Conservation (phyloP, 2,113 vertebrate genomes). For the Cephalopholis sonnerati region DNA sequence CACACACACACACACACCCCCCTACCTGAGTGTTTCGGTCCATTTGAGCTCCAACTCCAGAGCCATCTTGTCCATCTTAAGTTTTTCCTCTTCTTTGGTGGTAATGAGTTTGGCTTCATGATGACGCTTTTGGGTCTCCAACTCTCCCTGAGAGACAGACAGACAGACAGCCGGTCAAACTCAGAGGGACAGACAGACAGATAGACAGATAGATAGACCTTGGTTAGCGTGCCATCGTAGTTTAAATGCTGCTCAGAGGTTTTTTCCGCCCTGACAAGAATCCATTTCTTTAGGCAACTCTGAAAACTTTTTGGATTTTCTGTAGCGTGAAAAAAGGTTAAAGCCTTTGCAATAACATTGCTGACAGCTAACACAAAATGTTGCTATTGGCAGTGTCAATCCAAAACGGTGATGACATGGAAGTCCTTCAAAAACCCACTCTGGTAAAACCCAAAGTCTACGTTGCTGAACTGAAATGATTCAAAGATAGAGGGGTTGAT, state of each 20-base stretch:
- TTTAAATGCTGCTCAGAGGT: slow-evolving; percentile 10
- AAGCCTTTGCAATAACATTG: slow-evolving; percentile 21
- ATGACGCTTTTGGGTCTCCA: slow-evolving; percentile 93
- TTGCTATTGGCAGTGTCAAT: neutral
- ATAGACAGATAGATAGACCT: neutral
- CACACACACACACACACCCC: slow-evolving; percentile 4
- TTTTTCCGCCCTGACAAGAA: neutral
- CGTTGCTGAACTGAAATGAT: neutral
- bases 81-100: slow-evolving; percentile 94
- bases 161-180: neutral
- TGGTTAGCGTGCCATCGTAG: neutral
- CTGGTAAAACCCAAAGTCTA: neutral
- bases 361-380: neutral
- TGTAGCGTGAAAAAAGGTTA: slow-evolving; percentile 20
- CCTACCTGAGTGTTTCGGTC: slow-evolving; percentile 95
- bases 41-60: slow-evolving; percentile 97
- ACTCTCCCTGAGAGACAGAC: slow-evolving; percentile 86
- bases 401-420: neutral
- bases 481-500: neutral
- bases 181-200: neutral
- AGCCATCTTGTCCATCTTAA: slow-evolving; percentile 94
- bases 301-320: slow-evolving; percentile 2
- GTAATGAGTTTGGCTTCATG: slow-evolving; percentile 91
- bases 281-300: neutral
- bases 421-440: neutral